Evolutionary conservation across 2,888 invertebrate genomes (phyloP).

Genomic region (Toxonevra muliebris): DNA sequence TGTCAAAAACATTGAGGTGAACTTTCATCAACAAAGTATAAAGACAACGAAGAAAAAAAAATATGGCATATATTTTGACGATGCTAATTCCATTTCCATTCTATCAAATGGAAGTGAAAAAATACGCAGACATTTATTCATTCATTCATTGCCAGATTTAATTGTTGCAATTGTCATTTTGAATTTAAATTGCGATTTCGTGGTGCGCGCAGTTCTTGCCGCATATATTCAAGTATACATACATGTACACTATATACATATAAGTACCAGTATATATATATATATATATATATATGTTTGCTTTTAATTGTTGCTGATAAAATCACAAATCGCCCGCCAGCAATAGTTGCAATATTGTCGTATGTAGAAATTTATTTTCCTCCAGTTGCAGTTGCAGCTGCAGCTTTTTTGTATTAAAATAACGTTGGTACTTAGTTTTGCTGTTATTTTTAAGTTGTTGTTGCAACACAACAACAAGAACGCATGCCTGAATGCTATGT

Average conservation of each 20-base stretch:
- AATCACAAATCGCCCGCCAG: too few relatives aligned
- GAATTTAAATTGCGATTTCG: neutral
- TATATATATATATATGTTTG: too few relatives aligned
- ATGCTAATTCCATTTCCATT: neutral
- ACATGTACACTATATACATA: neutral
- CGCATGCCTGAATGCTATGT: too few relatives aligned
- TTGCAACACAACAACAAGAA: too few relatives aligned
- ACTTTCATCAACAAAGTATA: neutral
- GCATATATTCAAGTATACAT: neutral
- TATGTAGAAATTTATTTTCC: too few relatives aligned
- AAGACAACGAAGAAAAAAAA: neutral
- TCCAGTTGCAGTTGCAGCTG: too few relatives aligned
- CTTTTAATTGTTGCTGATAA: too few relatives aligned
- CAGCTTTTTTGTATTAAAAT: too few relatives aligned
- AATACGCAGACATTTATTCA: neutral
- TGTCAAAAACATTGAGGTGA: constrained; percentile 1
- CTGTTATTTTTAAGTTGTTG: too few relatives aligned
- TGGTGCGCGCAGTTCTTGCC: neutral
- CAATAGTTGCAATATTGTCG: too few relatives aligned
- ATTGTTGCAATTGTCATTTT: neutral
- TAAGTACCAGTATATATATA: neutral
- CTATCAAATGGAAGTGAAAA: neutral
- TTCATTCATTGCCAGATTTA: neutral
- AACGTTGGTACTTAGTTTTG: too few relatives aligned
- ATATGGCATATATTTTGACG: neutral